Evolutionary conservation across 2,113 vertebrate species (phyloP).

Genomic region (Scomber japonicus): DNA sequence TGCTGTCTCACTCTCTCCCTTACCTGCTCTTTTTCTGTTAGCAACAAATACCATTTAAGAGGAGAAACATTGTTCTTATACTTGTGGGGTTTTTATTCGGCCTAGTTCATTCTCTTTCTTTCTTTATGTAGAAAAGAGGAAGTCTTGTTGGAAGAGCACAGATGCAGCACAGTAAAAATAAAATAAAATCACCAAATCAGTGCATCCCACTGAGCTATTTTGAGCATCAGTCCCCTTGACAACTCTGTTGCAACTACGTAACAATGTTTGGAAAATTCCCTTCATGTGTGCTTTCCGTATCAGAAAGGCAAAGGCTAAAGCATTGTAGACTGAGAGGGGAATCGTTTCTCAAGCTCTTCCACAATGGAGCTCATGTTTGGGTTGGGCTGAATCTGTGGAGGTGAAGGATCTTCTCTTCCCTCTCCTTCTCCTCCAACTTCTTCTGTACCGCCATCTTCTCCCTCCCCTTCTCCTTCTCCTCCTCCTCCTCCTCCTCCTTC

Average conservation of each 20-base stretch:
- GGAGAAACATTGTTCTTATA: not conserved
- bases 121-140: conserved; percentile 30
- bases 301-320: conserved; percentile 79
- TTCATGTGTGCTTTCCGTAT: conserved; percentile 3
- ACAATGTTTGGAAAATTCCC: conserved; percentile 16
- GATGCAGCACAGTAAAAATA: not conserved
- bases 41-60: conserved; percentile 1
- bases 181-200: conserved; percentile 8
- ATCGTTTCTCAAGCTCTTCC: conserved; percentile 88
- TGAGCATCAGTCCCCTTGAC: conserved; percentile 48
- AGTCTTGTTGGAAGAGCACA: conserved; percentile 28
- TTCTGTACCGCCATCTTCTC: not conserved
- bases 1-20: not conserved
- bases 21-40: conserved; percentile 4
- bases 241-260: not conserved
- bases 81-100: not conserved
- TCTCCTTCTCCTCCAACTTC: conserved; percentile 8
- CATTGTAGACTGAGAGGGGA: conserved; percentile 89
- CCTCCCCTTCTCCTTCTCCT: conserved; percentile 12
- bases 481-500: conserved; percentile 14
- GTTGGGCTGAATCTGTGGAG: conserved; percentile 73
- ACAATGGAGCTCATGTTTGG: conserved; percentile 85
- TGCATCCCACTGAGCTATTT: conserved; percentile 46
- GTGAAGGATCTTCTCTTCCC: conserved; percentile 22
- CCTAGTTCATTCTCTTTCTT: conserved; percentile 4